Evolutionary conservation across 2,113 vertebrate species (phyloP).

Genomic region (Hucho hucho): DNA sequence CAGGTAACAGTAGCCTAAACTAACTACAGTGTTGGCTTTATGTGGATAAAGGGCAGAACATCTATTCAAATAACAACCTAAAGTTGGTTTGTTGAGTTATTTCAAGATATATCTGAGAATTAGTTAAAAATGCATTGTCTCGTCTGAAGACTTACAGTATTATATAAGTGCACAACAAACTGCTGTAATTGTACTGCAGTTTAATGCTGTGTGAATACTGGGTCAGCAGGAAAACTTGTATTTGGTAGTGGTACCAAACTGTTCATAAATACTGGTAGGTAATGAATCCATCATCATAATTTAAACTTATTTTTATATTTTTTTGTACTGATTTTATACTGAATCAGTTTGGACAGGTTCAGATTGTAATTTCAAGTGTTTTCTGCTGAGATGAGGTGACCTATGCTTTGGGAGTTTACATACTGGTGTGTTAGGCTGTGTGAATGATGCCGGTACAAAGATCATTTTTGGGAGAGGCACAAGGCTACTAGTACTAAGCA

Average conservation of each 20-base stretch:
- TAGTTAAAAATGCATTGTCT: too few relatives aligned
- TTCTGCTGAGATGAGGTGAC: too few relatives aligned
- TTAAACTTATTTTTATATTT: background rate
- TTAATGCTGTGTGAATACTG: slow-evolving; percentile 28
- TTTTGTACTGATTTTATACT: too few relatives aligned
- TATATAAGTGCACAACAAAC: background rate
- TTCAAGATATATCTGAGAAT: too few relatives aligned
- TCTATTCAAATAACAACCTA: too few relatives aligned
- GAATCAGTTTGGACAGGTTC: too few relatives aligned
- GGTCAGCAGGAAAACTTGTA: slow-evolving; percentile 17
- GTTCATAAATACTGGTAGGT: slow-evolving; percentile 3
- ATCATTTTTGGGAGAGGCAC: slow-evolving; percentile 11
- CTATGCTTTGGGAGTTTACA: slow-evolving; percentile 17
- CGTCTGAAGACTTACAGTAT: too few relatives aligned
- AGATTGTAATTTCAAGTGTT: too few relatives aligned
- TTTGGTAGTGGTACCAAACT: slow-evolving; percentile 32
- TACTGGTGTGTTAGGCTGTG: slow-evolving; percentile 17
- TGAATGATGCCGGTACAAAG: slow-evolving; percentile 1
- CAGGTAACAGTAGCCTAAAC: too few relatives aligned
- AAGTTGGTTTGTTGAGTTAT: too few relatives aligned
- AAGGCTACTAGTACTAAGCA: slow-evolving; percentile 5
- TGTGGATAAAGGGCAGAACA: too few relatives aligned
- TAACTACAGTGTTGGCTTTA: too few relatives aligned
- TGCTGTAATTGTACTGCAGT: slow-evolving; percentile 26
- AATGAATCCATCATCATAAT: background rate